These are phyloP conservation scores for Dendrocopos noguchii DNA, from an alignment of 2,113 vertebrate species.

Conservation along the genomic window DNA sequence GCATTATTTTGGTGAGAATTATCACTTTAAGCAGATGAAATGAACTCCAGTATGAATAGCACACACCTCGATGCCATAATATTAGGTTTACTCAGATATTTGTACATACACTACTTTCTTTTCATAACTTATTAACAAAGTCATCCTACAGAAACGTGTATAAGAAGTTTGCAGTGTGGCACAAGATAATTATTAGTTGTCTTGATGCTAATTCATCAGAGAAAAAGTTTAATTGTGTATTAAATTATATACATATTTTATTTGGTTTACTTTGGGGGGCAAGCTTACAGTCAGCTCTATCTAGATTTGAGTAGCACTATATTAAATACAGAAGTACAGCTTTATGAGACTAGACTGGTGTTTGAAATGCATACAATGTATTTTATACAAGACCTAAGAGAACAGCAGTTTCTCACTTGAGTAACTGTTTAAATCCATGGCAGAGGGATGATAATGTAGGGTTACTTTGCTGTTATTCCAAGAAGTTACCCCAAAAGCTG, in stretches of 20 bases:
- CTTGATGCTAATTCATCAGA: constrained; percentile 50
- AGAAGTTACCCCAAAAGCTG: background rate
- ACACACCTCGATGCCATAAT: background rate
- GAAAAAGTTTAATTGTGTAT: constrained; percentile 58
- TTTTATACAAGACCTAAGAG: background rate
- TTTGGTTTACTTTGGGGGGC: constrained; percentile 41
- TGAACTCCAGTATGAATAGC: background rate
- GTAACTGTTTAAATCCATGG: background rate
- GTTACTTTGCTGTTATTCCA: no score
- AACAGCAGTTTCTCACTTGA: background rate
- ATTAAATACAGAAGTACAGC: background rate
- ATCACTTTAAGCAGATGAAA: background rate
- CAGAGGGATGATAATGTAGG: background rate
- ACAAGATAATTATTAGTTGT: constrained; percentile 57
- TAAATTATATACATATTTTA: constrained; percentile 49
- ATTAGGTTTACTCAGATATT: constrained; percentile 17
- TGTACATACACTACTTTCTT: constrained; percentile 26
- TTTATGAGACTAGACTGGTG: background rate
- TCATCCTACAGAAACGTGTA: constrained; percentile 15
- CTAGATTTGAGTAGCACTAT: background rate
- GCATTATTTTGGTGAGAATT: background rate
- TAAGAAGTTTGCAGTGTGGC: background rate
- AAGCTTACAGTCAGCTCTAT: constrained; percentile 10
- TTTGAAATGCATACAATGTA: background rate
- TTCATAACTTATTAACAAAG: constrained; percentile 40